Percentiles rank a stretch among this genome's conserved stretches.
phyloP scores from a whole-genome alignment of 2,113 vertebrate genomes.

The Podiceps cristatus region DNA sequence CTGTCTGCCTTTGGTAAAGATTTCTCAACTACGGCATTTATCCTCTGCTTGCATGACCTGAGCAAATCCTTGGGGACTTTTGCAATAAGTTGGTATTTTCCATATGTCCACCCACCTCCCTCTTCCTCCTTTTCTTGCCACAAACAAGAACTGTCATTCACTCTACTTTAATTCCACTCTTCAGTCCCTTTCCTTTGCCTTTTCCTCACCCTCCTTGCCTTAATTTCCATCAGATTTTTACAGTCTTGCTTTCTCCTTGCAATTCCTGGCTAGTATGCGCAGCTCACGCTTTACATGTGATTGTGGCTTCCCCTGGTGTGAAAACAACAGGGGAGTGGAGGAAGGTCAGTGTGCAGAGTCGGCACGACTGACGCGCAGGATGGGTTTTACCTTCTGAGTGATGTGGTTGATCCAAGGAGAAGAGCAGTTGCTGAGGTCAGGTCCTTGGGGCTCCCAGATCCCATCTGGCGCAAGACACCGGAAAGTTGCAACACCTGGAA shows the following conservation, averaged over 20 bases:
- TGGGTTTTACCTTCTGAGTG: slow-evolving; percentile 91
- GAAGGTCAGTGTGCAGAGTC: background rate
- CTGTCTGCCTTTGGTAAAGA: slow-evolving; percentile 11
- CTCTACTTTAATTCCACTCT: background rate
- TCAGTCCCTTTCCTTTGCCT: background rate
- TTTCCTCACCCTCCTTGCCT: background rate
- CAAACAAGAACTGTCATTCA: background rate
- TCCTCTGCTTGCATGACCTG: background rate
- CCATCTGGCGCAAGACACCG: slow-evolving; percentile 87
- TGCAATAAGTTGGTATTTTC: background rate
- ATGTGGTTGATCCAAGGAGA: slow-evolving; percentile 96
- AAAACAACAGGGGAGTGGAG: background rate
- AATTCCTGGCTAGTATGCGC: background rate
- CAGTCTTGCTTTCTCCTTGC: background rate
- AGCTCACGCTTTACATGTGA: background rate
- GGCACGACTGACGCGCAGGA: fast-evolving
- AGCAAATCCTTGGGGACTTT: background rate
- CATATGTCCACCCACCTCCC: background rate
- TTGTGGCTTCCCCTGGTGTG: background rate
- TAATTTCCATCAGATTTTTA: background rate
- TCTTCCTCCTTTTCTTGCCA: background rate
- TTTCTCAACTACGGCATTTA: background rate
- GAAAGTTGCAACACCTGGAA: slow-evolving; percentile 89
- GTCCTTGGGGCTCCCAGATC: slow-evolving; percentile 92
- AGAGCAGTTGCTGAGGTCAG: slow-evolving; percentile 96